phyloP scores from a whole-genome alignment of 2,113 vertebrate genomes.

The Phocoena sinus region DNA sequence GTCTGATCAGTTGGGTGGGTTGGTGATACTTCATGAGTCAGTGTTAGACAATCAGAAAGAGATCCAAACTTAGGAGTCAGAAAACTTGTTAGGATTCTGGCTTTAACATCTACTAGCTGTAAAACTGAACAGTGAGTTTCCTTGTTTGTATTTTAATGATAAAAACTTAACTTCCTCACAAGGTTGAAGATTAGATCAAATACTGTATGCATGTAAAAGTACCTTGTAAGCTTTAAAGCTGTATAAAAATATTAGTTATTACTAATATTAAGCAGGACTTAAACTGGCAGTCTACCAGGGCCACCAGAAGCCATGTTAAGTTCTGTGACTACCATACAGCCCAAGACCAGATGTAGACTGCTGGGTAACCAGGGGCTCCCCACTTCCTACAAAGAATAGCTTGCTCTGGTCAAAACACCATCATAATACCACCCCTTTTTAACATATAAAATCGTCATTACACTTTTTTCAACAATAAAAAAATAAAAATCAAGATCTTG shows the following conservation, averaged over 20 bases:
- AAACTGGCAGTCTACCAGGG: not conserved
- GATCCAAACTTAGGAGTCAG: not conserved
- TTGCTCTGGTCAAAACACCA: not conserved
- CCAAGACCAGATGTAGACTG: too few relatives aligned
- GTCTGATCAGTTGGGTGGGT: not conserved
- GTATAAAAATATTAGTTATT: not conserved
- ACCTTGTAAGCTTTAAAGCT: not conserved
- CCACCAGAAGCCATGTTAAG: not conserved
- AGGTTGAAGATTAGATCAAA: not conserved
- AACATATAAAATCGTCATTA: not conserved
- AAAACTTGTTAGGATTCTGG: not conserved
- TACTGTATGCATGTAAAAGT: not conserved
- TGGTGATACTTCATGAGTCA: not conserved
- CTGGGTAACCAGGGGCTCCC: not conserved
- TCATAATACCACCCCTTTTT: not conserved
- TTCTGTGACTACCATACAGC: not conserved
- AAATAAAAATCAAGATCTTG: not conserved
- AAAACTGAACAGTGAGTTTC: not conserved
- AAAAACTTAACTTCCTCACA: not conserved
- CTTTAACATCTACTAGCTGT: not conserved
- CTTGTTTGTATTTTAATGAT: not conserved
- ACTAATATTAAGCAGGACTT: not conserved
- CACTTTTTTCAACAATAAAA: not conserved
- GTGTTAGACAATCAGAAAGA: not conserved
- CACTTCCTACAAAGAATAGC: not conserved